These are phyloP conservation scores for Hybos culiciformis DNA, from an alignment of 2,888 invertebrate species.

Conservation along the genomic window DNA sequence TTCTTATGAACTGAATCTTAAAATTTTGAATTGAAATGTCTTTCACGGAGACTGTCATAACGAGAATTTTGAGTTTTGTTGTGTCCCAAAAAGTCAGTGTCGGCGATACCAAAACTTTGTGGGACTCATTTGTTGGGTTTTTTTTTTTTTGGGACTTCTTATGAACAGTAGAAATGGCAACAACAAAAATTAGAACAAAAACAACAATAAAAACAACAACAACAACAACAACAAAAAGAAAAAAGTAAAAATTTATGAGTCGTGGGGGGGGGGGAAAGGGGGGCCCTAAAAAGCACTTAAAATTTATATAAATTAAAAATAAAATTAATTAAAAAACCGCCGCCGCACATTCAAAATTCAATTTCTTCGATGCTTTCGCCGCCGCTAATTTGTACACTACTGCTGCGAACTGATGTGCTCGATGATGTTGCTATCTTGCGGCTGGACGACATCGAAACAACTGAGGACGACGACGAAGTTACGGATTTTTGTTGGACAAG, in stretches of 20 bases:
- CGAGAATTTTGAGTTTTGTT: too few species aligned
- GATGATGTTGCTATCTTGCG: conserved; percentile 13
- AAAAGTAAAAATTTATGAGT: background rate
- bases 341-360: conserved; percentile 11
- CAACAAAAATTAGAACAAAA: background rate
- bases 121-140: too few species aligned
- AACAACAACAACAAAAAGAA: background rate
- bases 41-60: too few species aligned
- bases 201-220: background rate
- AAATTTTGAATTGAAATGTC: too few species aligned
- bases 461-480: conserved; percentile 12
- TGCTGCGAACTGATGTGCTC: conserved; percentile 11
- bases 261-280: background rate
- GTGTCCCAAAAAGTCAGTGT: too few species aligned
- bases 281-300: too few species aligned
- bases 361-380: conserved; percentile 14
- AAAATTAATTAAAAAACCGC: background rate
- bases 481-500: conserved; percentile 14
- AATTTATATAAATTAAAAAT: background rate
- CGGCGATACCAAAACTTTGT: too few species aligned
- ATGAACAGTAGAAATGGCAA: background rate
- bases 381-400: conserved; percentile 11
- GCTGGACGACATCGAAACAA: conserved; percentile 12
- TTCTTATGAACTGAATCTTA: too few species aligned
- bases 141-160: too few species aligned